Base-by-base conservation (phyloP, 2,113 vertebrate species). In the Pholis gunnellus region DNA sequence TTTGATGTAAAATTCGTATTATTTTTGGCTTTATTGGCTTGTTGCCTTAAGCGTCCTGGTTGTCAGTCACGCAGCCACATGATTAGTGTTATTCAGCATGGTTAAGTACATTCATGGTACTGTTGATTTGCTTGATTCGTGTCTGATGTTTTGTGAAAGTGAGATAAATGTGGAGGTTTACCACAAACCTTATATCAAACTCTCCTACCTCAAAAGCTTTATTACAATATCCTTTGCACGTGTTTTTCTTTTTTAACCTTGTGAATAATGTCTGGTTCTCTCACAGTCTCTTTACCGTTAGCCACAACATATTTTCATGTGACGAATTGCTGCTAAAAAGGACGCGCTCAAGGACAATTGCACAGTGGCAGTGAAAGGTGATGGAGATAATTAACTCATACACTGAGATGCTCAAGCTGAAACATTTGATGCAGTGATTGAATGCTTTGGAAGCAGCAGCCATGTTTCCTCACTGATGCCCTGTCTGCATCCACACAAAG, bases 11-110 rank as follows among this genome's bases (percentile, higher is more conserved):
- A 65, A 78, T 69, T 70, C 10, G 20, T 10, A 56, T 56, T 50
- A 57, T 67, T 84, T 82, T 64, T 84, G 54, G 13, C 29, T 29
- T 70, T 74, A 54, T 75, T 85, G 44, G 64, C 69, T 74, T 76
- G 76, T 72, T 88, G 34, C 34, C 44, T 71, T 70, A 65, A 72
- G 63, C 0, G 1, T 63, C 57, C 20, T 34, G 38, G 31, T 79
- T 81, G 79, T 78, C 54, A 25, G n/a, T 78, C 63, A 54, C 36
- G 20, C 63, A 79, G 70, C 13, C 31, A 48, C 65, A 72, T 79
- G 57, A 86, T 84, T 72, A 1, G 6, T 65, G 79, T 81, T 63
- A 78, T 75, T n/a, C n/a, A 75, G 40, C 65, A 17, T 74, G 78
- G 88, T 77, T 50, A 70, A 70, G 29, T n/a, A 20, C 11, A 46